Evolutionary conservation across 1,140 invertebrate genomes (phyloP), one percentile per base, ranked within the genome.

Genomic region (Cydia pomonella): DNA sequence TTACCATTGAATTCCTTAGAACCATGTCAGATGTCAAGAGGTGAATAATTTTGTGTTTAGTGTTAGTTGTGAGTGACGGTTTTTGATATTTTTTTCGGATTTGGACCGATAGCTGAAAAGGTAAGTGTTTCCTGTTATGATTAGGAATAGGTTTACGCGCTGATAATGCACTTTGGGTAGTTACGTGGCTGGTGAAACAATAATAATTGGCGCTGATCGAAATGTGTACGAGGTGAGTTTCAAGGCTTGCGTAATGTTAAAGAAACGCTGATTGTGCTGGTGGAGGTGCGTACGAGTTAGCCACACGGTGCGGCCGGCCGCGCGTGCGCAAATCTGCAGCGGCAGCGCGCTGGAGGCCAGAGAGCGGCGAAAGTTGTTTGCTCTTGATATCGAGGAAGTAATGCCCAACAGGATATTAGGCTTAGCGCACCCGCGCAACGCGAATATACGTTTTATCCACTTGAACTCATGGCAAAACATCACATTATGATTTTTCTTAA

Each of bases 1-100:
- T 76, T 83, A 79, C 74, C 77, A 72, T 85, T 79, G 76, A 59
- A 80, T 83, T 86, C 81, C 72, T 76, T 78, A 85, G 76, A 85
- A 87, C 81, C 87, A 91, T 92, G 88, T 92, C 87, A 91, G 88
- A 93, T 93, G 91, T 92, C 90, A 93, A 91, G 85, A 92, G 89
- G 90, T 93, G 87, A 92, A 90, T 87, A 87, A 23, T 80, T 84
- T 83, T 82, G 88, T 92, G 88, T 90, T 86, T 87, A 87, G 88
- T 93, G 90, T 88, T 79, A 87, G 83, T 86, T 90, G 90, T 83
- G 82, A 87, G 88, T 91, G 88, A 87, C 88, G 89, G 89, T 88
- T 89, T 74, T 87, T 89, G 87, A 87, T 87, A 90, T 91, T 91
- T 87, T 29, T 92, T 91, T 91, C 83, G 87, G 85, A 90, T 90